Conservation (phyloP, 2,888 invertebrate species). For the Encarsia formosa region DNA sequence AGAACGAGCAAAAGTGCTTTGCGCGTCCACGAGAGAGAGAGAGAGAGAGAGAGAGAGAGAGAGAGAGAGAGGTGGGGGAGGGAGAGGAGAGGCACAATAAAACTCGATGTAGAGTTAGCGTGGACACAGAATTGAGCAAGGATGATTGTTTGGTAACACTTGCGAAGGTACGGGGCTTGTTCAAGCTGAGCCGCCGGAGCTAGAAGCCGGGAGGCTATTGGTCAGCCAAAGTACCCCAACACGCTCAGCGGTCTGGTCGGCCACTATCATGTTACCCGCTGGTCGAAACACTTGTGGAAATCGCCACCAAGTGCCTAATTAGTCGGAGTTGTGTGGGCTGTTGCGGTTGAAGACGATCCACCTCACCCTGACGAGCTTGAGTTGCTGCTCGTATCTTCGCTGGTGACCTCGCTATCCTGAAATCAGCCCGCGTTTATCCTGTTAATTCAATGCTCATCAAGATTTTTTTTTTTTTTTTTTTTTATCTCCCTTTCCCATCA, state of each 20-base stretch:
- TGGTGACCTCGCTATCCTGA: constrained; percentile 18
- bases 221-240: no score
- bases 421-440: constrained; percentile 14
- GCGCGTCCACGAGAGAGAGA: not conserved
- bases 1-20: constrained; percentile 1
- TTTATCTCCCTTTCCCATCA: no score
- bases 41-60: constrained; percentile 4
- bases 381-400: not conserved
- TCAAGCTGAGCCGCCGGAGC: no score
- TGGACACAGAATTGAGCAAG: no score
- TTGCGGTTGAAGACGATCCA: no score
- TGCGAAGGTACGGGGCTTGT: no score
- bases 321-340: no score
- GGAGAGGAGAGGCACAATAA: constrained; percentile 1
- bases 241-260: not conserved
- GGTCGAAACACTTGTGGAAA: not conserved
- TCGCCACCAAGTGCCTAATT: no score
- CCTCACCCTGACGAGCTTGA: not conserved
- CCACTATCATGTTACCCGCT: constrained; percentile 5
- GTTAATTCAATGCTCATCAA: constrained; percentile 8
- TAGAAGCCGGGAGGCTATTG: no score
- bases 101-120: not conserved
- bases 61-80: not conserved
- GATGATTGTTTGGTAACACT: no score
- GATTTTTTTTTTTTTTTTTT: no score